Evolutionary conservation across 2,888 invertebrate genomes (phyloP).

Genomic region (Ormyrus rosae): DNA sequence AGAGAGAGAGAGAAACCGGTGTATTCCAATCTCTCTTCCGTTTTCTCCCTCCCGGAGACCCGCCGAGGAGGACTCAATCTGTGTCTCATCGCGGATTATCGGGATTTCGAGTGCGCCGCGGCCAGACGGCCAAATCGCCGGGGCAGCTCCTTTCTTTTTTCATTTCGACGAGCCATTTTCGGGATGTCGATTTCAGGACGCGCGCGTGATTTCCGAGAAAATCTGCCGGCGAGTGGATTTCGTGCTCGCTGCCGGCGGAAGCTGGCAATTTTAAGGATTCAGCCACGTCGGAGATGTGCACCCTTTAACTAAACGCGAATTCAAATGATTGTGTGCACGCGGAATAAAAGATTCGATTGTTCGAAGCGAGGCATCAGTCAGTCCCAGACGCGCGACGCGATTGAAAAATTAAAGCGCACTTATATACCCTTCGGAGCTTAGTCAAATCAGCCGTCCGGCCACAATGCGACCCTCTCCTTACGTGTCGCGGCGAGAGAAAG

Average conservation of each 20-base stretch:
- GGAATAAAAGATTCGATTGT: too few relatives aligned
- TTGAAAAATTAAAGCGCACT: constrained; percentile 21
- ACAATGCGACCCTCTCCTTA: background rate
- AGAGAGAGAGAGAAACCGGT: constrained; percentile 57
- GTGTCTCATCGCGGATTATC: constrained; percentile 75
- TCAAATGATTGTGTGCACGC: too few relatives aligned
- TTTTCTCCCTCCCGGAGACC: constrained; percentile 41
- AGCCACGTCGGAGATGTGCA: too few relatives aligned
- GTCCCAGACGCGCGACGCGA: background rate
- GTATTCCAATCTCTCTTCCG: constrained; percentile 72
- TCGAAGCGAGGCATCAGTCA: too few relatives aligned
- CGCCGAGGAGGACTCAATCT: constrained; percentile 70
- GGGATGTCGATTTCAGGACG: background rate
- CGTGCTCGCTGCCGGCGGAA: too few relatives aligned
- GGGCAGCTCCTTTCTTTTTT: background rate
- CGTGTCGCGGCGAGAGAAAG: background rate
- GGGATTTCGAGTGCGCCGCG: constrained; percentile 67
- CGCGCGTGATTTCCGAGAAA: too few relatives aligned
- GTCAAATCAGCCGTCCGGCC: constrained; percentile 39
- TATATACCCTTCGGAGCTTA: constrained; percentile 22
- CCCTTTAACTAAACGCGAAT: too few relatives aligned
- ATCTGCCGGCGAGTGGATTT: too few relatives aligned
- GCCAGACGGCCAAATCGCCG: constrained; percentile 41
- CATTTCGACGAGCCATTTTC: constrained; percentile 16
- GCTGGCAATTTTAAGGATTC: too few relatives aligned